phyloP scores from a whole-genome alignment of 1,140 invertebrate genomes.

The Idris sp. region DNA sequence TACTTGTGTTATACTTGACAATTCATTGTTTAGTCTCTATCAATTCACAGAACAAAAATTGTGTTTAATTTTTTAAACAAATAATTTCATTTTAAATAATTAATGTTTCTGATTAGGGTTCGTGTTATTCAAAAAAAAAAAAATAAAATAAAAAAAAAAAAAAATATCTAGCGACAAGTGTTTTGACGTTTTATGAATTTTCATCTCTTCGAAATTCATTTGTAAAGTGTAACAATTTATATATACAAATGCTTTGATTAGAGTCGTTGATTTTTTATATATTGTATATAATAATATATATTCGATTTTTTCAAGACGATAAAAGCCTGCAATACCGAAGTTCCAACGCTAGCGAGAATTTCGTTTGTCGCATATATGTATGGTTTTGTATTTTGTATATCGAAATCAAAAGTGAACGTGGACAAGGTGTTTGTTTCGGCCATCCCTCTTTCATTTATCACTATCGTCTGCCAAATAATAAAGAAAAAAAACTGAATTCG shows the following conservation, averaged over 20 bases:
- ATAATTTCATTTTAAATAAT: too few species aligned
- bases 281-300: slow-evolving; percentile 42
- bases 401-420: slow-evolving; percentile 21
- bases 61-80: too few species aligned
- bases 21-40: too few species aligned
- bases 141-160: too few species aligned
- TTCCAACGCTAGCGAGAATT: slow-evolving; percentile 15
- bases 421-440: slow-evolving; percentile 5
- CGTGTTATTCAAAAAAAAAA: slow-evolving; percentile 31
- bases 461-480: too few species aligned
- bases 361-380: slow-evolving; percentile 17
- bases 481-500: slow-evolving; percentile 22
- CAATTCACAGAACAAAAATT: too few species aligned
- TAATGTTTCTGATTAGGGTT: slow-evolving; percentile 19
- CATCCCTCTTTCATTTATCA: slow-evolving; percentile 5
- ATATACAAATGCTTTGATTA: slow-evolving; percentile 41
- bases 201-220: slow-evolving; percentile 30
- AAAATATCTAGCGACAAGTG: slow-evolving; percentile 30
- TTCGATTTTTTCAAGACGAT: slow-evolving; percentile 33
- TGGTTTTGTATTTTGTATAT: slow-evolving; percentile 52
- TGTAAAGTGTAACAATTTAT: slow-evolving; percentile 46
- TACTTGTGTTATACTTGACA: too few species aligned
- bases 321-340: slow-evolving; percentile 43
- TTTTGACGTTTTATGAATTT: slow-evolving; percentile 36
- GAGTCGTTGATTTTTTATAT: slow-evolving; percentile 39